A percentile compares a stretch with the other conserved stretches of the same genome.
phyloP scores from a whole-genome alignment of 1,140 invertebrate genomes.

The Camponotus vicinus region DNA sequence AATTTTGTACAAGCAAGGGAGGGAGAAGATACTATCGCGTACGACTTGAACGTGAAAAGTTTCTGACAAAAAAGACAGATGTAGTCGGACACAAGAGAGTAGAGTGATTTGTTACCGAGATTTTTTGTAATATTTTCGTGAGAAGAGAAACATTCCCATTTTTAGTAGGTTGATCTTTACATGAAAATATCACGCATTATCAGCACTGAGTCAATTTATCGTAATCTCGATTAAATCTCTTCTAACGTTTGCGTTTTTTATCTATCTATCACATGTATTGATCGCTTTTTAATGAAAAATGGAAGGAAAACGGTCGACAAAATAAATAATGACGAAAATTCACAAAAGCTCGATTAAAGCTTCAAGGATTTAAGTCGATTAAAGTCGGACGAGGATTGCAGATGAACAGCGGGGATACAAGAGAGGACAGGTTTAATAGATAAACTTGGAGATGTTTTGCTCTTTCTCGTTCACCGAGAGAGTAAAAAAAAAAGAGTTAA shows the following conservation, averaged over 20 bases:
- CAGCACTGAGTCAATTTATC: neutral
- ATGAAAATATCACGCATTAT: neutral
- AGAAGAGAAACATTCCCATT: neutral
- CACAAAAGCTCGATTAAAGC: conserved; percentile 5
- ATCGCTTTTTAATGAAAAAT: conserved; percentile 29
- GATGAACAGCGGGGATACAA: neutral
- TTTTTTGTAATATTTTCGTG: neutral
- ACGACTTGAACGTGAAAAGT: conserved; percentile 14
- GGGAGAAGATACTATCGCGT: neutral
- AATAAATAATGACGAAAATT: conserved; percentile 4
- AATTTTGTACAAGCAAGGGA: conserved; percentile 23
- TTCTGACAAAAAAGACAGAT: neutral
- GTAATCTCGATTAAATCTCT: conserved; percentile 13
- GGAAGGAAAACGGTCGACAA: conserved; percentile 35
- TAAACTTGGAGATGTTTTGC: neutral
- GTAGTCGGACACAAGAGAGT: neutral
- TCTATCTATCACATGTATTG: conserved; percentile 22
- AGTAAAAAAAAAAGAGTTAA: neutral
- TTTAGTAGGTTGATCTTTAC: neutral
- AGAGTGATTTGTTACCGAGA: neutral
- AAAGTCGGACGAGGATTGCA: neutral
- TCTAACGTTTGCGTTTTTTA: neutral
- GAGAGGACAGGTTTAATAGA: neutral
- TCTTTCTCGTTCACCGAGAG: conserved; percentile 27
- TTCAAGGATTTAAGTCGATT: neutral